These are phyloP conservation scores for Microplitis mediator DNA, from an alignment of 1,140 invertebrate species.

Conservation along the genomic window DNA sequence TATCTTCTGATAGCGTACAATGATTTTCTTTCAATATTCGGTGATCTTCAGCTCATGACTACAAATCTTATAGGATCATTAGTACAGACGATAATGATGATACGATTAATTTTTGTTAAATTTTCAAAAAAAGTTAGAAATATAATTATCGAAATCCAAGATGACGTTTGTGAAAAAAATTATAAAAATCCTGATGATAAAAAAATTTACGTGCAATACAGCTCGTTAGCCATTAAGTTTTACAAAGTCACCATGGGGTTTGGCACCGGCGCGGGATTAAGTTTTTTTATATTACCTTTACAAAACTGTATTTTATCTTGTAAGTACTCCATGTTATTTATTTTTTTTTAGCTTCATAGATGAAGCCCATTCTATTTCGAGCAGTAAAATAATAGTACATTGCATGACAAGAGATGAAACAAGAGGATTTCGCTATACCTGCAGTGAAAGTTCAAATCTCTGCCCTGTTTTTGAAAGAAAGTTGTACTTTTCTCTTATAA, in stretches of 20 bases:
- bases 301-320: background rate
- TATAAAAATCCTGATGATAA: background rate
- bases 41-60: slow-evolving; percentile 15
- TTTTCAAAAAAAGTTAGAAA: background rate
- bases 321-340: background rate
- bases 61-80: slow-evolving; percentile 18
- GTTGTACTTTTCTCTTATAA: too few species aligned
- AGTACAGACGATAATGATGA: slow-evolving; percentile 1
- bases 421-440: too few species aligned
- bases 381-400: too few species aligned
- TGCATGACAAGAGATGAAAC: too few species aligned
- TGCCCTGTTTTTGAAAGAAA: too few species aligned
- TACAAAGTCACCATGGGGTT: background rate
- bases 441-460: too few species aligned
- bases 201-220: background rate
- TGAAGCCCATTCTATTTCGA: too few species aligned
- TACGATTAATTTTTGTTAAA: background rate
- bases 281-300: background rate
- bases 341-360: too few species aligned
- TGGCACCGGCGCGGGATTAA: background rate
- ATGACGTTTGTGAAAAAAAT: background rate
- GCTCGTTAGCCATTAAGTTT: background rate
- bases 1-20: slow-evolving; percentile 1
- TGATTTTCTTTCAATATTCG: slow-evolving; percentile 17
- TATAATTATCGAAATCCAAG: background rate